Evolutionary conservation across 2,797 vertebrate species (phyloP).

Genomic region (Cuniculus paca): DNA sequence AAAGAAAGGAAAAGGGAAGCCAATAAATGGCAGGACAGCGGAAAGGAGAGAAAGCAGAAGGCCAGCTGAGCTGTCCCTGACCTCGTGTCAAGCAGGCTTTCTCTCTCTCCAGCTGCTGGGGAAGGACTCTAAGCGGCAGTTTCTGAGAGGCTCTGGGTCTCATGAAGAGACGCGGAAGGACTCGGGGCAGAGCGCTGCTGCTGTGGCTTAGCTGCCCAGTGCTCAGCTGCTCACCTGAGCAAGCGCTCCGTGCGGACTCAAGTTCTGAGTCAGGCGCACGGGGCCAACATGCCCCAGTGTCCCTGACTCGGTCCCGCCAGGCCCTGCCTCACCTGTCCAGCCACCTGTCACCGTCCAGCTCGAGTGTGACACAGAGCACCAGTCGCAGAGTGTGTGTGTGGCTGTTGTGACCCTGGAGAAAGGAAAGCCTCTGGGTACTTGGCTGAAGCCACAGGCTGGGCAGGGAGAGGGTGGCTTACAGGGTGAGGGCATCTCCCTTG

Average conservation of each 20-base stretch:
- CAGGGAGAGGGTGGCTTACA: background rate
- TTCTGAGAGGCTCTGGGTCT: background rate
- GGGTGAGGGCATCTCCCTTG: background rate
- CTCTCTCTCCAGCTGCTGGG: background rate
- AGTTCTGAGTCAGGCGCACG: background rate
- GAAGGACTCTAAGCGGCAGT: background rate
- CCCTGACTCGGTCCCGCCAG: fast-evolving
- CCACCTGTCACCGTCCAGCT: background rate
- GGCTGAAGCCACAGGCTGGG: background rate
- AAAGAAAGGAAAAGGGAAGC: background rate
- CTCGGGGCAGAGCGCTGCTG: fast-evolving
- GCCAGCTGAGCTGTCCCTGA: background rate
- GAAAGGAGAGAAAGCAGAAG: background rate
- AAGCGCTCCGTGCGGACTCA: background rate
- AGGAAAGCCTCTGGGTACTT: background rate
- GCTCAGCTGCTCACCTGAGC: background rate
- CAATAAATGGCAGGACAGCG: background rate
- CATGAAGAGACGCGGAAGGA: background rate
- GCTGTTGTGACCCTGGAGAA: background rate
- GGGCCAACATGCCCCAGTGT: no score
- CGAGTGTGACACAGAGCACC: background rate
- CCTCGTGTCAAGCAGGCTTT: background rate
- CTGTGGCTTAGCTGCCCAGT: background rate
- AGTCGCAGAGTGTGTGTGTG: background rate
- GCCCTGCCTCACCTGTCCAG: background rate